These are phyloP conservation scores for Nephrotoma guestfalica DNA, from an alignment of 2,888 invertebrate genomes.

Conservation along the genomic window DNA sequence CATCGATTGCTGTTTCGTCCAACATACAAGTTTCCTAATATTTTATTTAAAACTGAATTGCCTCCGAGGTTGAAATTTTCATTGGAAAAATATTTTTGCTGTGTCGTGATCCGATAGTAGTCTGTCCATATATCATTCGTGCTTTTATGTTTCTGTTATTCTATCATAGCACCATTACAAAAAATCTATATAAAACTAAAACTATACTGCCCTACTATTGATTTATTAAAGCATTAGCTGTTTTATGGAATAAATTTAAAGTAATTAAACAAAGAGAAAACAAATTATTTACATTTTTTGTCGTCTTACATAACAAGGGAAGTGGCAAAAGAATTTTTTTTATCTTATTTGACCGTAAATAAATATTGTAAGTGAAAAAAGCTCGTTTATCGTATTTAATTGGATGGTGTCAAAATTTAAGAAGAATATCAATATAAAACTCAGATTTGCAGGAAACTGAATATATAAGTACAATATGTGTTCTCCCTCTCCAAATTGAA, in stretches of 20 bases:
- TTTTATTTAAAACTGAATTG: not conserved
- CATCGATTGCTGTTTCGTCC: not conserved
- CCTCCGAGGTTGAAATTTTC: not conserved
- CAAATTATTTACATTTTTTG: not conserved
- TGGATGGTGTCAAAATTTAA: not conserved
- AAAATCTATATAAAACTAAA: not conserved
- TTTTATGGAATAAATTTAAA: not conserved
- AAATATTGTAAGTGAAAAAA: not conserved
- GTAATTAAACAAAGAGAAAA: not conserved
- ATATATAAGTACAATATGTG: not conserved
- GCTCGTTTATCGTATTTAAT: not conserved
- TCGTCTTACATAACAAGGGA: not conserved
- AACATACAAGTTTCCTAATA: not conserved
- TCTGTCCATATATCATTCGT: not conserved
- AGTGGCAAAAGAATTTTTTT: not conserved
- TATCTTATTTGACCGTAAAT: not conserved
- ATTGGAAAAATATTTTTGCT: not conserved
- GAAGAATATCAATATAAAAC: not conserved
- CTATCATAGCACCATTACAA: not conserved
- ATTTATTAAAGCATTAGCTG: not conserved
- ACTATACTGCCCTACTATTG: not conserved
- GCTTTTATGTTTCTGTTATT: not conserved
- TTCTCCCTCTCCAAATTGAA: not conserved
- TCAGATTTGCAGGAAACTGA: not conserved
- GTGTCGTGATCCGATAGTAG: not conserved